Evolutionary conservation across 2,888 invertebrate genomes (phyloP).

Genomic region (Cotesia congregata): DNA sequence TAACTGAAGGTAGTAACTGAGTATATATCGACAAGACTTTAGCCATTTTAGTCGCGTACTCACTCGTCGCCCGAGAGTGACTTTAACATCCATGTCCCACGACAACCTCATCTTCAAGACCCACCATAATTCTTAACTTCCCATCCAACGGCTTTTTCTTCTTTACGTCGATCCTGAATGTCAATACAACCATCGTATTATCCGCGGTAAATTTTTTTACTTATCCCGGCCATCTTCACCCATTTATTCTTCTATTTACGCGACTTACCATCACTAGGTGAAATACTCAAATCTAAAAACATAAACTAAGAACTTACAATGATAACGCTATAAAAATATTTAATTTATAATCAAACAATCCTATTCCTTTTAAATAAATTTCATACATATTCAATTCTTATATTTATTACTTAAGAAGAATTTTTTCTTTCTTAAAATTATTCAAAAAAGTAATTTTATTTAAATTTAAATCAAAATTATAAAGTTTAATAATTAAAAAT

Average conservation of each 20-base stretch:
- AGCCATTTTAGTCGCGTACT: conserved; percentile 27
- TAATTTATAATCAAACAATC: neutral
- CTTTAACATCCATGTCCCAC: conserved; percentile 37
- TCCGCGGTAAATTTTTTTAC: conserved; percentile 26
- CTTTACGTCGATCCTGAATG: conserved; percentile 29
- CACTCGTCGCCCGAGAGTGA: conserved; percentile 26
- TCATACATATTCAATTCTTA: no score
- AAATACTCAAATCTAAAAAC: neutral
- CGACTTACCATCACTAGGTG: conserved; percentile 11
- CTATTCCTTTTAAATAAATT: no score
- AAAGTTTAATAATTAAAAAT: no score
- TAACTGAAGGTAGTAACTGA: neutral
- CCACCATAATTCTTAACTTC: conserved; percentile 35
- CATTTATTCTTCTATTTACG: conserved; percentile 4
- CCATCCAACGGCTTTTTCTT: conserved; percentile 20
- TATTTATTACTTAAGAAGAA: no score
- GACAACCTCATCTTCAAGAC: conserved; percentile 27
- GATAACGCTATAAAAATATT: neutral
- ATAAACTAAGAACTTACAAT: neutral
- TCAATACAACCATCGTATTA: conserved; percentile 27
- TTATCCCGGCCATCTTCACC: neutral
- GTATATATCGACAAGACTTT: conserved; percentile 26
- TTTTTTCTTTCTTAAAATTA: no score
- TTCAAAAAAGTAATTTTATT: no score
- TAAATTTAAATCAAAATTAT: no score